Evolutionary conservation across 2,113 vertebrate genomes (phyloP).

Genomic region (Melanerpes aurifrons): DNA sequence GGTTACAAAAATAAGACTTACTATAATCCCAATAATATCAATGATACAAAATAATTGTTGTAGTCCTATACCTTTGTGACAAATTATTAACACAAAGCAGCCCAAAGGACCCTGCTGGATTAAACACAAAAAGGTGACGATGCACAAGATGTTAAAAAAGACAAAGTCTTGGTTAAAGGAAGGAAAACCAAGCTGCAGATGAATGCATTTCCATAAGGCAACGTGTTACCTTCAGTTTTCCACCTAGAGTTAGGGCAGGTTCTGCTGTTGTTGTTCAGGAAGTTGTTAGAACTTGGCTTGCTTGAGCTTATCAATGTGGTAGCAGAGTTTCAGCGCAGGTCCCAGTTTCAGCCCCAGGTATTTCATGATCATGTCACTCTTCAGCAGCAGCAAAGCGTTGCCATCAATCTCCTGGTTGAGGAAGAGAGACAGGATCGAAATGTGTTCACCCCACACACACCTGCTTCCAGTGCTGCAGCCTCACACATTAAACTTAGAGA

Average conservation of each 20-base stretch:
- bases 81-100: conserved; percentile 64
- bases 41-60: conserved; percentile 65
- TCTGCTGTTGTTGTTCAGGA: conserved; percentile 4
- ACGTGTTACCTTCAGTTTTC: conserved; percentile 48
- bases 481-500: neutral
- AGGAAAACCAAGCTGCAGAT: conserved; percentile 18
- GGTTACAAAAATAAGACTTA: conserved; percentile 66
- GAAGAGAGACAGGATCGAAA: conserved; percentile 33
- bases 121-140: conserved; percentile 65
- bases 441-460: neutral
- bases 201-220: conserved; percentile 72
- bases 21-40: conserved; percentile 49
- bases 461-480: neutral
- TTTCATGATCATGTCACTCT: conserved; percentile 98
- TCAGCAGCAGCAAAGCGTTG: conserved; percentile 91
- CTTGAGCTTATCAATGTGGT: conserved; percentile 96
- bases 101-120: neutral
- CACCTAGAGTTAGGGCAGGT: conserved; percentile 5
- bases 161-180: conserved; percentile 56
- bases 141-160: conserved; percentile 55
- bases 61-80: conserved; percentile 62
- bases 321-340: conserved; percentile 94
- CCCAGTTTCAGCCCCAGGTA: conserved; percentile 97
- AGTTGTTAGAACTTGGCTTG: conserved; percentile 86
- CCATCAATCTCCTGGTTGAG: conserved; percentile 92